phyloP scores from a whole-genome alignment of 2,797 vertebrate genomes.

The Eulemur rubriventer region DNA sequence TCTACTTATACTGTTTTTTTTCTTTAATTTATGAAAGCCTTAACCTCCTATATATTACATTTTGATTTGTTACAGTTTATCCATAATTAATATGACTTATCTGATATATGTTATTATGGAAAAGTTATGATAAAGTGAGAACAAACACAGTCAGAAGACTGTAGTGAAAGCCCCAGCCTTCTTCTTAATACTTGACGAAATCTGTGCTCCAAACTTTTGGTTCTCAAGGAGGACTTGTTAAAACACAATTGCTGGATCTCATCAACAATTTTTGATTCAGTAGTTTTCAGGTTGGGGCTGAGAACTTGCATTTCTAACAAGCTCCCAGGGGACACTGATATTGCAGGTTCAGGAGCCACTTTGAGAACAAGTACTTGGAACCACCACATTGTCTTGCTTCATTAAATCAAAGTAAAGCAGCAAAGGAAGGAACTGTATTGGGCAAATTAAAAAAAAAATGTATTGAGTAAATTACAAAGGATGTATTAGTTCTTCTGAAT shows the following conservation, averaged over 20 bases:
- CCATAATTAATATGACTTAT: background rate
- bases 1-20: background rate
- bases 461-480: background rate
- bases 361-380: background rate
- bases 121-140: background rate
- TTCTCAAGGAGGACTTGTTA: background rate
- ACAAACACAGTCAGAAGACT: background rate
- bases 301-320: background rate
- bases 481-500: background rate
- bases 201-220: background rate
- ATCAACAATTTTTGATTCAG: background rate
- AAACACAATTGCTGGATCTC: background rate
- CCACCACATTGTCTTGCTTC: background rate
- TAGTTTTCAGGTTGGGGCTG: background rate
- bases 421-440: background rate
- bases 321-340: background rate
- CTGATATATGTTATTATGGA: background rate
- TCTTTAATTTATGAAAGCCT: background rate
- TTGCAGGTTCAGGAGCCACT: background rate
- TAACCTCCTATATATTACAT: background rate
- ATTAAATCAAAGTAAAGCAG: background rate
- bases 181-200: background rate
- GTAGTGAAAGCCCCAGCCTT: background rate
- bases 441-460: background rate
- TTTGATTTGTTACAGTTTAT: background rate